phyloP scores from a whole-genome alignment of 2,888 invertebrate genomes.

The Ochropacha duplaris region DNA sequence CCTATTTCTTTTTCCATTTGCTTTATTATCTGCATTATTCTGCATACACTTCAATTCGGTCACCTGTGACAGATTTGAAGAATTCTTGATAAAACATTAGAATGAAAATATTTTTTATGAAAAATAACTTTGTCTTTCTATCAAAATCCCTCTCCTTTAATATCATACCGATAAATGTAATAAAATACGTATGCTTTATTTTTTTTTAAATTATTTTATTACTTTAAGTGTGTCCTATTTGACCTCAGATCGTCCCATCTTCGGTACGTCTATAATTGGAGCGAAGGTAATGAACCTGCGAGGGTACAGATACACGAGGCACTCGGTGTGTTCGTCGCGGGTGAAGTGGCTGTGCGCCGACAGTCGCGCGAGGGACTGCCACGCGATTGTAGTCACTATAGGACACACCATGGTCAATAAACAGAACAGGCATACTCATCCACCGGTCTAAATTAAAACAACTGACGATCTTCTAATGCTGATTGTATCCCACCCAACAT shows the following conservation, averaged over 20 bases:
- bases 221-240: background rate
- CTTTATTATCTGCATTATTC: too few species aligned
- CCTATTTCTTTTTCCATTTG: too few species aligned
- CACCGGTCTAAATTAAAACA: constrained; percentile 1
- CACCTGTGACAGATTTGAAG: too few species aligned
- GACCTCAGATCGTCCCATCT: constrained; percentile 60
- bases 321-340: constrained; percentile 72
- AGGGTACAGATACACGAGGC: constrained; percentile 70
- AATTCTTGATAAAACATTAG: too few species aligned
- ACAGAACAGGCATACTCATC: constrained; percentile 17
- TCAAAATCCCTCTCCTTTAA: too few species aligned
- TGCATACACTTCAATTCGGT: too few species aligned
- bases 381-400: constrained; percentile 70
- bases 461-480: background rate
- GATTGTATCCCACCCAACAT: background rate
- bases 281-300: constrained; percentile 68
- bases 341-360: constrained; percentile 73
- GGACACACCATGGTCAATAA: constrained; percentile 65
- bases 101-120: too few species aligned
- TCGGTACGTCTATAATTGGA: constrained; percentile 68
- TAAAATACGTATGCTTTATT: too few species aligned
- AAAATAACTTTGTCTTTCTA: too few species aligned
- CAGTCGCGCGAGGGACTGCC: constrained; percentile 61
- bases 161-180: too few species aligned
- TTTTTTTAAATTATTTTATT: too few species aligned